phyloP scores from a whole-genome alignment of 1,140 invertebrate genomes.

The Drosophila varians region DNA sequence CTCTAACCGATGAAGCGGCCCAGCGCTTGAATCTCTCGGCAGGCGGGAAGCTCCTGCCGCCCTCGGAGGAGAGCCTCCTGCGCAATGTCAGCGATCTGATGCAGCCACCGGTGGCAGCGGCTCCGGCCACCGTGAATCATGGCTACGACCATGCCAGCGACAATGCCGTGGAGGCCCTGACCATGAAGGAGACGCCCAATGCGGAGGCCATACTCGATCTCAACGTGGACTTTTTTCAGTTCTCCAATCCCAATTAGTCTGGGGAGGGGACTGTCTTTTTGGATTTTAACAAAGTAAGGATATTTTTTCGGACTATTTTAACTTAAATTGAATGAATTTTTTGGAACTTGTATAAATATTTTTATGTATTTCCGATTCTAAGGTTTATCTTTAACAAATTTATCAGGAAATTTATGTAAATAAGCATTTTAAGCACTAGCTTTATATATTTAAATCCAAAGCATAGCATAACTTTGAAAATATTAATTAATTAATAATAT shows the following conservation, averaged over 20 bases:
- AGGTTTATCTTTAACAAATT: no score
- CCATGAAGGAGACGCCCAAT: conserved; percentile 69
- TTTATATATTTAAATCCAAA: no score
- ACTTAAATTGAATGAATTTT: no score
- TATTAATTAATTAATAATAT: no score
- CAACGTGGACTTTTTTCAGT: conserved; percentile 78
- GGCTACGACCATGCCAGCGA: conserved; percentile 81
- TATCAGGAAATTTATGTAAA: no score
- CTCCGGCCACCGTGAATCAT: conserved; percentile 44
- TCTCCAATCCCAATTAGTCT: conserved; percentile 67
- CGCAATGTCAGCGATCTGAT: conserved; percentile 76
- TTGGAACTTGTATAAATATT: not conserved
- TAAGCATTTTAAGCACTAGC: no score
- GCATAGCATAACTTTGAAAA: no score
- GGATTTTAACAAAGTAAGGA: not conserved
- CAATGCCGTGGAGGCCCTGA: conserved; percentile 79
- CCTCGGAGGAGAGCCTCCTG: conserved; percentile 77
- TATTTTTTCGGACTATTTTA: no score
- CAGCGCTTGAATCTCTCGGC: conserved; percentile 77
- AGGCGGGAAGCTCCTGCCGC: conserved; percentile 74
- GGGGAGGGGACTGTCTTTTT: no score
- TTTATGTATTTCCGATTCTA: not conserved
- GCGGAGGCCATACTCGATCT: conserved; percentile 65
- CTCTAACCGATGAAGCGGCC: conserved; percentile 78
- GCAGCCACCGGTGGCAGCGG: conserved; percentile 63